Evolutionary conservation across 2,113 vertebrate genomes (phyloP).

Genomic region (cattle (Bos taurus)): DNA sequence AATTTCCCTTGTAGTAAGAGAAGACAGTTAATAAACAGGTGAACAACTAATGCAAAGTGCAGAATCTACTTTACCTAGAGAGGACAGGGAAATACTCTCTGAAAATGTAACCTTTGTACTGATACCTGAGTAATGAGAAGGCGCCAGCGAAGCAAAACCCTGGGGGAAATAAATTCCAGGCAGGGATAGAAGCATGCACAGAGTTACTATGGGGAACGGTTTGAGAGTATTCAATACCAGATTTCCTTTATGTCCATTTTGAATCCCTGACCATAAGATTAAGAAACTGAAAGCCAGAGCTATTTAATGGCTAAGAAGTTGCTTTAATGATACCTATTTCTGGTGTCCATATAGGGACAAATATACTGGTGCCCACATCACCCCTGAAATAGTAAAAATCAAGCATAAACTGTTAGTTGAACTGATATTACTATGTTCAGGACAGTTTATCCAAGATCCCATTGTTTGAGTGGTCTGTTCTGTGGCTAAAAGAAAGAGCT

Average conservation of each 20-base stretch:
- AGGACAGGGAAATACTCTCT: background rate
- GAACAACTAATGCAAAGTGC: background rate
- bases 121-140: background rate
- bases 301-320: background rate
- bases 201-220: background rate
- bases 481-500: slow-evolving; percentile 3
- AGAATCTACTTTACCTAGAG: background rate
- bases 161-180: background rate
- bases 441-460: background rate
- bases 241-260: background rate
- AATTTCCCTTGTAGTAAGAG: background rate
- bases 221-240: background rate
- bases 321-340: background rate
- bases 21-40: background rate
- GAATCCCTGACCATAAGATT: background rate
- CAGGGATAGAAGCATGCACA: no score
- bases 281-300: background rate
- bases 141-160: background rate
- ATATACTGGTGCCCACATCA: background rate
- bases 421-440: background rate
- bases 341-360: background rate
- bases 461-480: background rate
- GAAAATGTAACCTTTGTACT: background rate
- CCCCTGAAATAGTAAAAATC: background rate
- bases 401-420: background rate